Conservation (phyloP, 2,113 vertebrate species). For the Petrocephalus microphthalmus region DNA sequence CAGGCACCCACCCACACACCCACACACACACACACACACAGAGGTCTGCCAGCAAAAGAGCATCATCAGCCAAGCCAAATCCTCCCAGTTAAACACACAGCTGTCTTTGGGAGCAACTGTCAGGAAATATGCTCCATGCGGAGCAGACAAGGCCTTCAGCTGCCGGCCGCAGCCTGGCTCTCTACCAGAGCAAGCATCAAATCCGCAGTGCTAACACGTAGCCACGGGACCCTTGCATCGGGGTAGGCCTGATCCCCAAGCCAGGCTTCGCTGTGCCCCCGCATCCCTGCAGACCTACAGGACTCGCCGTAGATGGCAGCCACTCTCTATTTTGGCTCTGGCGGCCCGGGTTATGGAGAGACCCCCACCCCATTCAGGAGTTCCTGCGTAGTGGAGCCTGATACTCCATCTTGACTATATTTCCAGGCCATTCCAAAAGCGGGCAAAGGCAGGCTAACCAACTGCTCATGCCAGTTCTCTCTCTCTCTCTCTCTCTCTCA, state of each 20-base stretch:
- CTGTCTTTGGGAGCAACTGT: neutral
- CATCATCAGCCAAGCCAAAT: neutral
- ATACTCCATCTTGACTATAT: neutral
- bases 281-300: neutral
- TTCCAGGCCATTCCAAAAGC: neutral
- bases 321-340: neutral
- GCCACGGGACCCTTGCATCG: too few species aligned
- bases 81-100: neutral
- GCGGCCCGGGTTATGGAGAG: neutral
- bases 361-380: neutral
- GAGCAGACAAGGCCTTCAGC: neutral
- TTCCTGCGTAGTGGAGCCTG: neutral
- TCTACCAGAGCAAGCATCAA: neutral
- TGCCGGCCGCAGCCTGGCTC: neutral
- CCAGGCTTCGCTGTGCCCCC: neutral
- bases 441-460: neutral
- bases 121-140: neutral
- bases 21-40: neutral
- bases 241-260: neutral
- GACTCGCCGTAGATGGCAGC: neutral
- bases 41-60: neutral
- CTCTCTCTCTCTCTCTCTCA: too few species aligned
- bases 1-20: neutral
- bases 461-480: neutral
- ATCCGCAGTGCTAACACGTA: neutral